Evolutionary conservation across 1,140 invertebrate species (phyloP).

Genomic region (Campoletis sonorensis): DNA sequence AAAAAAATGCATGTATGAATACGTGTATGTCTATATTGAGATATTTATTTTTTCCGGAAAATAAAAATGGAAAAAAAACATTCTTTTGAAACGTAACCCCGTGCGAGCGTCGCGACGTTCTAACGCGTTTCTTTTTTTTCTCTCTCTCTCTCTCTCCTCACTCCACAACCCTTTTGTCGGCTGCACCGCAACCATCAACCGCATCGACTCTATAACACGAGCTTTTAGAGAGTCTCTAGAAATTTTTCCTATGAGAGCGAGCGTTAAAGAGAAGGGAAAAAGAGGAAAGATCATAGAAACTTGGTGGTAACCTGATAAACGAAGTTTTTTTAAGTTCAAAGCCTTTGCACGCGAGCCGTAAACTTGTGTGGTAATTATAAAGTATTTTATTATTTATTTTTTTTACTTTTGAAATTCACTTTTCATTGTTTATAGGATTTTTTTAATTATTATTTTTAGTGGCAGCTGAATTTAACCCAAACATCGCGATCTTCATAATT

Average conservation of each 20-base stretch:
- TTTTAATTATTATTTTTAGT: no score
- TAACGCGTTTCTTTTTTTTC: background rate
- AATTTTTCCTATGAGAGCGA: background rate
- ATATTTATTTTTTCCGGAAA: conserved; percentile 61
- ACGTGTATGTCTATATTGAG: conserved; percentile 41
- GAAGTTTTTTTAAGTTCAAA: background rate
- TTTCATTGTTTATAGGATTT: no score
- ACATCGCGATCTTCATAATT: no score
- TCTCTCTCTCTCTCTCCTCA: background rate
- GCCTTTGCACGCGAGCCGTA: background rate
- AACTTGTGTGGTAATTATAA: background rate
- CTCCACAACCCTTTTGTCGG: conserved; percentile 14
- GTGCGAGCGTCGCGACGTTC: conserved; percentile 38
- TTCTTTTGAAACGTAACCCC: conserved; percentile 56
- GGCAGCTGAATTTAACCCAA: no score
- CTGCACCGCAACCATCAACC: background rate
- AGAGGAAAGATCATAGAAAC: background rate
- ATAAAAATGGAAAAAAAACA: conserved; percentile 60
- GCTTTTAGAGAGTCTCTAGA: conserved; percentile 1
- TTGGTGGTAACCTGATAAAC: background rate
- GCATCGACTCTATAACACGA: background rate
- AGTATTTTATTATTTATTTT: background rate
- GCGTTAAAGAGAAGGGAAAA: background rate
- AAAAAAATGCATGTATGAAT: background rate
- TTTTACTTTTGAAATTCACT: no score